A percentile compares a stretch with the other conserved stretches of the same genome.
Evolutionary conservation across 2,113 vertebrate species (phyloP).

Genomic region (Brachyhypopomus gauderio): DNA sequence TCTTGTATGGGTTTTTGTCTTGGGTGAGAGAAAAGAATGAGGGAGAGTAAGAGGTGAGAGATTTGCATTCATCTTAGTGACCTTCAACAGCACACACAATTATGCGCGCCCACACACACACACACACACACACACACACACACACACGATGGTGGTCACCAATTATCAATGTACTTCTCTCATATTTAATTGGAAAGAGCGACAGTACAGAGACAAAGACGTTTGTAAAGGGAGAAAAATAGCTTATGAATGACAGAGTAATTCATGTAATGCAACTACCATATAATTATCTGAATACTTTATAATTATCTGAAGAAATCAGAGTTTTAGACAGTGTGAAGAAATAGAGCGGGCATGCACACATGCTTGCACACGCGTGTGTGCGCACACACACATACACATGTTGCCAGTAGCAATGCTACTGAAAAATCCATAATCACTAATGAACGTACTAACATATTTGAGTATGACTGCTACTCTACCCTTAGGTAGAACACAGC

Average conservation of each 20-base stretch:
- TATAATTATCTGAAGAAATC: constrained; percentile 36
- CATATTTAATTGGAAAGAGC: neutral
- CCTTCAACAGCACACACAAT: too few relatives aligned
- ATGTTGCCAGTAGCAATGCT: too few relatives aligned
- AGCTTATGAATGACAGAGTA: constrained; percentile 28
- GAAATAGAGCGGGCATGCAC: neutral
- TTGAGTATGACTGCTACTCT: neutral
- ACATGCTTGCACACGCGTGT: neutral
- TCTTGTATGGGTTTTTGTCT: constrained; percentile 93
- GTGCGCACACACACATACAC: neutral
- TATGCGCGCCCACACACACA: constrained; percentile 1
- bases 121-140: constrained; percentile 25
- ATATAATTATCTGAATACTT: constrained; percentile 25
- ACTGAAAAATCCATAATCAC: too few relatives aligned
- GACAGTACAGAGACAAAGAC: constrained; percentile 7
- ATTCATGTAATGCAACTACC: constrained; percentile 28
- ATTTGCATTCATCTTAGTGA: neutral
- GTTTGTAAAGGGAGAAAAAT: constrained; percentile 3
- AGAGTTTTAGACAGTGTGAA: neutral
- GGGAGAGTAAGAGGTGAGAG: neutral
- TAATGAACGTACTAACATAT: too few relatives aligned
- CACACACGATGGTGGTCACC: constrained; percentile 13
- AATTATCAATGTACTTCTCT: constrained; percentile 2
- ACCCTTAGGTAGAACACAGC: neutral
- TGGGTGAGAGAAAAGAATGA: constrained; percentile 55